Conservation (phyloP, 2,113 vertebrate species). For the Syngnathus scovelli region DNA sequence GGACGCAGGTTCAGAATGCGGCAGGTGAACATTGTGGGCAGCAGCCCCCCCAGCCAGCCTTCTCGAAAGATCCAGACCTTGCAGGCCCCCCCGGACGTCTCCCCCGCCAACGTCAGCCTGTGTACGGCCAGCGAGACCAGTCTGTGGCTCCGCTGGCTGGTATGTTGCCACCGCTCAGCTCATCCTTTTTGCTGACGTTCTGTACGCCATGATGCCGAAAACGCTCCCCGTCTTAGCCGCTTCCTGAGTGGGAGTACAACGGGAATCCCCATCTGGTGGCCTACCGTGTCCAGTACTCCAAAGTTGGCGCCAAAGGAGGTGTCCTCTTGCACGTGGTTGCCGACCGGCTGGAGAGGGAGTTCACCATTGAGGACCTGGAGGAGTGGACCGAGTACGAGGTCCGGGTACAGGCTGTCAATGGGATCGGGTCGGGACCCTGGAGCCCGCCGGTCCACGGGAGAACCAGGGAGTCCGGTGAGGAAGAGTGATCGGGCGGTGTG, state of each 20-base stretch:
- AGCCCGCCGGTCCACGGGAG: conserved; percentile 78
- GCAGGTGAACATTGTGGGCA: conserved; percentile 95
- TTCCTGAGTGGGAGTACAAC: conserved; percentile 95
- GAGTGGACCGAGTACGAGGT: conserved; percentile 94
- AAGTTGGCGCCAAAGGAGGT: conserved; percentile 72
- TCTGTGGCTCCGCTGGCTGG: conserved; percentile 97
- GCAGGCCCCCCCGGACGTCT: conserved; percentile 85
- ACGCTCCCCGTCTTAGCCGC: conserved; percentile 71
- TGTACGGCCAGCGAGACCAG: conserved; percentile 96
- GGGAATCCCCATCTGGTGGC: conserved; percentile 90
- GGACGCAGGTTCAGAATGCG: conserved; percentile 86
- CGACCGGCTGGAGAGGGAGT: conserved; percentile 87
- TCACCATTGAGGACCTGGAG: conserved; percentile 94
- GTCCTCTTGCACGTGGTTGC: conserved; percentile 76
- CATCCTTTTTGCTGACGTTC: conserved; percentile 18
- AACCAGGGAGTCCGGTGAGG: conserved; percentile 78
- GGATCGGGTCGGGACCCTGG: conserved; percentile 89
- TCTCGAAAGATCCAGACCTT: conserved; percentile 95
- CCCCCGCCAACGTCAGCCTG: conserved; percentile 86
- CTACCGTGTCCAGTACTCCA: conserved; percentile 83
- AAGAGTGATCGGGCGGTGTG: background rate
- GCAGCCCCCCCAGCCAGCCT: conserved; percentile 87
- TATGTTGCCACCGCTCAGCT: conserved; percentile 52
- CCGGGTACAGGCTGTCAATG: conserved; percentile 89
- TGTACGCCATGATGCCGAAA: background rate